Evolutionary conservation across 2,888 invertebrate species (phyloP).

Genomic region (Ormyrus labotus): DNA sequence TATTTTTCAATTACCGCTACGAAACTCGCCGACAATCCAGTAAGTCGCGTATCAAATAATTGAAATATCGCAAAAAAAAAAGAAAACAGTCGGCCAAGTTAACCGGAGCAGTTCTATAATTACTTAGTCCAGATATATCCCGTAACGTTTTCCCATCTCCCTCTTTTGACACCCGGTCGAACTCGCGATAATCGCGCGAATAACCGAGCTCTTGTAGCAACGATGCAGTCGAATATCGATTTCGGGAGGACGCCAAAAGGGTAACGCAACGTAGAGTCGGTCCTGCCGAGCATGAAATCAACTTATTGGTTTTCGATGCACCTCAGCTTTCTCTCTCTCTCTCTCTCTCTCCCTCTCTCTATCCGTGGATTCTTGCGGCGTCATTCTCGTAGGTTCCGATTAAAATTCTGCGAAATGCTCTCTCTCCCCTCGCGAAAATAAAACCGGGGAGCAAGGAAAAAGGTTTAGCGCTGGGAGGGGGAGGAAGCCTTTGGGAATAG

Average conservation of each 20-base stretch:
- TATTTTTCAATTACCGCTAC: no score
- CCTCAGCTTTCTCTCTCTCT: background rate
- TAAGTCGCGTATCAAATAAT: no score
- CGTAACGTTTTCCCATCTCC: no score
- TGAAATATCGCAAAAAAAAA: no score
- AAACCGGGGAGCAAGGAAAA: background rate
- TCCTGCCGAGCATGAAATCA: slow-evolving; percentile 45
- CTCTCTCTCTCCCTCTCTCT: background rate
- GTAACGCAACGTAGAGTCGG: slow-evolving; percentile 14
- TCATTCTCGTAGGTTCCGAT: slow-evolving; percentile 30
- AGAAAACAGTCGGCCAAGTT: no score
- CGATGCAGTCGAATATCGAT: slow-evolving; percentile 31
- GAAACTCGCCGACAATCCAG: no score
- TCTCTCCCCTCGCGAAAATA: slow-evolving; percentile 3
- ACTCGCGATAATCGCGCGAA: no score
- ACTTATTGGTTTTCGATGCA: slow-evolving; percentile 55
- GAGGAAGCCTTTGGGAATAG: slow-evolving; percentile 11
- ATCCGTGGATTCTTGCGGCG: slow-evolving; percentile 25
- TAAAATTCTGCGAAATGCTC: slow-evolving; percentile 32
- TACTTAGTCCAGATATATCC: no score
- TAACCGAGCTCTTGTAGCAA: no score
- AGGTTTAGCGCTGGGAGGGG: background rate
- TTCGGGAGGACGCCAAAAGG: slow-evolving; percentile 16
- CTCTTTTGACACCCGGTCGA: no score
- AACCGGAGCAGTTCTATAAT: no score